phyloP scores from a whole-genome alignment of 2,797 vertebrate genomes.

The Anguilla pacifica region DNA sequence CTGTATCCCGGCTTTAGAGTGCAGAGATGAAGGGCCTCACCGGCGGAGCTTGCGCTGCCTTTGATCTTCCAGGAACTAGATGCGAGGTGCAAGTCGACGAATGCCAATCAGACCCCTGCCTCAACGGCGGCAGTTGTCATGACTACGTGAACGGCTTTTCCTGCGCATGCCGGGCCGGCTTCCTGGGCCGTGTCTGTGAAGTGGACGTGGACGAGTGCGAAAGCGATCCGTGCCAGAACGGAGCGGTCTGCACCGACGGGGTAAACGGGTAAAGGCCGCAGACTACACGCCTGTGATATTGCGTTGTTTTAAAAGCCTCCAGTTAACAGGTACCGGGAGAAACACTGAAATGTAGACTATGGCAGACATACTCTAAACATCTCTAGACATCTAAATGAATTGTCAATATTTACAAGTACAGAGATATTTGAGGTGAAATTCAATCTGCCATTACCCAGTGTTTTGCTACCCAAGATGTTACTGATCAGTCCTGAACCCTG shows the following conservation, averaged over 20 bases:
- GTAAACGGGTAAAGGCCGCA: slow-evolving; percentile 68
- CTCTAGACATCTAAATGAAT: not conserved
- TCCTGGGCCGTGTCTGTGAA: slow-evolving; percentile 80
- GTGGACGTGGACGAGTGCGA: slow-evolving; percentile 75
- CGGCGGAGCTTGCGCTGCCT: not conserved
- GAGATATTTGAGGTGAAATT: not conserved
- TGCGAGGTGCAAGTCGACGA: slow-evolving; percentile 83
- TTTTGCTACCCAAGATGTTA: not conserved
- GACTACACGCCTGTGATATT: not conserved
- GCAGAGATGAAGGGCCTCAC: slow-evolving; percentile 1
- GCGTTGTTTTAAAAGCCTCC: not conserved
- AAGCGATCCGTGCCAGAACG: slow-evolving; percentile 80
- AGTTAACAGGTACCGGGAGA: not conserved
- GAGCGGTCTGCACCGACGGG: slow-evolving; percentile 73
- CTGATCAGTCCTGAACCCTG: not conserved
- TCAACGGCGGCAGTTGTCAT: slow-evolving; percentile 76
- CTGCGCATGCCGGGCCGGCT: slow-evolving; percentile 79
- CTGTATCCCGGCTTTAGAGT: slow-evolving; percentile 20
- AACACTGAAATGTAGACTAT: not conserved
- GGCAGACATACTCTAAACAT: not conserved
- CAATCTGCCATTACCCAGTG: not conserved
- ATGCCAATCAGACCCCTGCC: slow-evolving; percentile 82
- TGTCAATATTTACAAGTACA: not conserved
- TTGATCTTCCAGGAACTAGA: slow-evolving; percentile 75
- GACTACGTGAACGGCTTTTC: slow-evolving; percentile 67